Conservation (phyloP, 2,888 invertebrate species). For the Mamestra brassicae region DNA sequence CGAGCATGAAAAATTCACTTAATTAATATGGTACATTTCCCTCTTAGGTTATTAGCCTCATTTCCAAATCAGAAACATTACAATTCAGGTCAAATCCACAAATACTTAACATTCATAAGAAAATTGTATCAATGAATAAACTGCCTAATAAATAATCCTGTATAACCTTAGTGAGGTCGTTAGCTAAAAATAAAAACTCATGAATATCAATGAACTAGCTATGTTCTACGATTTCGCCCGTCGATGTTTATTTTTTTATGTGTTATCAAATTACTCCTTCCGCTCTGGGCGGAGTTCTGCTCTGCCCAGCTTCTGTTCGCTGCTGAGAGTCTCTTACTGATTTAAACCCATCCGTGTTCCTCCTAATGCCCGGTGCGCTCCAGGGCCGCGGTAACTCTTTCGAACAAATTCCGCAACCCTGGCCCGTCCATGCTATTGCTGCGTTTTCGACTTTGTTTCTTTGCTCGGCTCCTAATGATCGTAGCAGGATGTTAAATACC, state of each 20-base stretch:
- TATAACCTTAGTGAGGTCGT: slow-evolving; percentile 17
- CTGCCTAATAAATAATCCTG: slow-evolving; percentile 22
- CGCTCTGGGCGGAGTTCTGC: too few species aligned
- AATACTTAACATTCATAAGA: slow-evolving; percentile 43
- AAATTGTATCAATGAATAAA: slow-evolving; percentile 43
- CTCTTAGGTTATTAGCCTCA: slow-evolving; percentile 17
- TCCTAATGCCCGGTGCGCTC: too few species aligned
- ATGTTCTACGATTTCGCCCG: neutral
- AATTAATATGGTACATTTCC: slow-evolving; percentile 27
- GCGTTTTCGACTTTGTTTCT: neutral
- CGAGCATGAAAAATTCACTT: neutral
- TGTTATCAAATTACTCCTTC: too few species aligned
- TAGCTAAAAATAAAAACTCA: slow-evolving; percentile 34
- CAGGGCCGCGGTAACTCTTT: too few species aligned
- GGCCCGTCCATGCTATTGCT: neutral
- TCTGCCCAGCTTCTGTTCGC: too few species aligned
- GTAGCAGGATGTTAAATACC: neutral
- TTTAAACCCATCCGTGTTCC: too few species aligned
- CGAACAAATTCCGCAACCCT: too few species aligned
- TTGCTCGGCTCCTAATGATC: neutral
- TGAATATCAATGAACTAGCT: neutral
- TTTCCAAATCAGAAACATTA: slow-evolving; percentile 31
- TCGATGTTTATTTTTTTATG: too few species aligned
- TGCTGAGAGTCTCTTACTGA: too few species aligned
- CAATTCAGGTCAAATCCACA: slow-evolving; percentile 33